Evolutionary conservation across 2,797 vertebrate genomes (phyloP).

Genomic region (Pseudomugil tenellus): DNA sequence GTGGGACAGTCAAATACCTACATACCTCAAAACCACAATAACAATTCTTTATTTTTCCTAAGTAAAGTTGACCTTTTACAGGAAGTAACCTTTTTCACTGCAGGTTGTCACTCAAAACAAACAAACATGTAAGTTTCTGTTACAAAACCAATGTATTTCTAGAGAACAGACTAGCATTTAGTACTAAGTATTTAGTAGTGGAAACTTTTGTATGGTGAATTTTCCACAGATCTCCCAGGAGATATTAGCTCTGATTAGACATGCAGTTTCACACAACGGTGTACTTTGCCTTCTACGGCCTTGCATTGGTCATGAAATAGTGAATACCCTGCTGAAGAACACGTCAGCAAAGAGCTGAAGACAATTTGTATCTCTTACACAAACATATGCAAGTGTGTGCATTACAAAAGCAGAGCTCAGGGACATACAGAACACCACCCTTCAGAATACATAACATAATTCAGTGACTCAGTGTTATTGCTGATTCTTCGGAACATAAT

Average conservation of each 20-base stretch:
- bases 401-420: conserved; percentile 1
- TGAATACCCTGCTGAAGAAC: neutral
- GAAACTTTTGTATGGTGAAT: conserved; percentile 1
- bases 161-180: neutral
- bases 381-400: neutral
- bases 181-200: conserved; percentile 2
- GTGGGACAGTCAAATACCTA: conserved; percentile 20
- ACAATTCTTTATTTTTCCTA: conserved; percentile 45
- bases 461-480: conserved; percentile 16
- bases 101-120: neutral
- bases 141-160: neutral
- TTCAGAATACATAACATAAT: neutral
- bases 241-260: conserved; percentile 30
- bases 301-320: neutral
- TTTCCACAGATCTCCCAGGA: conserved; percentile 17
- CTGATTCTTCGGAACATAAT: conserved; percentile 20
- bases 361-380: conserved; percentile 19
- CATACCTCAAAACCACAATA: conserved; percentile 30
- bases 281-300: conserved; percentile 7
- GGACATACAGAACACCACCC: conserved; percentile 15
- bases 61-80: conserved; percentile 53
- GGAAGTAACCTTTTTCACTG: conserved; percentile 12
- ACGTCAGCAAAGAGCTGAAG: conserved; percentile 3
- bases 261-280: conserved; percentile 6
- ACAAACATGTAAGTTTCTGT: conserved; percentile 5